phyloP scores from a whole-genome alignment of 2,797 vertebrate species.

The Aselliscus stoliczkanus region DNA sequence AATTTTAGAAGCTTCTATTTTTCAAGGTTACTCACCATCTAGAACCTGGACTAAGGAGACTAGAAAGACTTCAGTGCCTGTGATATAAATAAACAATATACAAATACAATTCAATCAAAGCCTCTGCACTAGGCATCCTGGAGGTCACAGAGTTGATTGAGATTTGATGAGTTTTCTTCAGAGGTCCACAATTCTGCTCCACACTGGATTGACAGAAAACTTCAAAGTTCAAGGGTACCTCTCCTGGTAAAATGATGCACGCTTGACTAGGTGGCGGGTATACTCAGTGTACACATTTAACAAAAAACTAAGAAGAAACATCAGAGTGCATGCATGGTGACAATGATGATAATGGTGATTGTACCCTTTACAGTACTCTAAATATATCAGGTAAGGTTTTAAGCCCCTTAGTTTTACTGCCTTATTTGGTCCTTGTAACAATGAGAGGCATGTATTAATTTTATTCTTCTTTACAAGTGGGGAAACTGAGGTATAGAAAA shows the following conservation, averaged over 20 bases:
- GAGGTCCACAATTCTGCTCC: neutral
- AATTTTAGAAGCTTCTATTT: neutral
- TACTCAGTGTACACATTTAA: neutral
- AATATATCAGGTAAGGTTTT: neutral
- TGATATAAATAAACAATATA: neutral
- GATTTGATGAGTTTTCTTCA: neutral
- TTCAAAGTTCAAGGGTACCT: neutral
- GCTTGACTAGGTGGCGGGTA: fast-evolving
- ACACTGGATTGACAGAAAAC: neutral
- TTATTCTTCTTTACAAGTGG: neutral
- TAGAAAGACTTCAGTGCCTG: neutral
- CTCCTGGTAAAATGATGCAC: neutral
- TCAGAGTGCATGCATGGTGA: neutral
- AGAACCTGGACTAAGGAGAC: neutral
- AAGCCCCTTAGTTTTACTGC: neutral
- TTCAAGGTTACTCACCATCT: neutral
- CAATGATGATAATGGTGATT: too few relatives aligned
- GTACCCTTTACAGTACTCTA: neutral
- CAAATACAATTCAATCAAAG: neutral
- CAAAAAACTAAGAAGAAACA: neutral
- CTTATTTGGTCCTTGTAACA: neutral
- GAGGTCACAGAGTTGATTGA: neutral
- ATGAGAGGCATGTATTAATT: neutral
- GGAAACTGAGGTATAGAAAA: neutral
- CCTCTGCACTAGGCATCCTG: neutral